Conservation (phyloP, 2,113 vertebrate species). For the Camelus dromedarius region DNA sequence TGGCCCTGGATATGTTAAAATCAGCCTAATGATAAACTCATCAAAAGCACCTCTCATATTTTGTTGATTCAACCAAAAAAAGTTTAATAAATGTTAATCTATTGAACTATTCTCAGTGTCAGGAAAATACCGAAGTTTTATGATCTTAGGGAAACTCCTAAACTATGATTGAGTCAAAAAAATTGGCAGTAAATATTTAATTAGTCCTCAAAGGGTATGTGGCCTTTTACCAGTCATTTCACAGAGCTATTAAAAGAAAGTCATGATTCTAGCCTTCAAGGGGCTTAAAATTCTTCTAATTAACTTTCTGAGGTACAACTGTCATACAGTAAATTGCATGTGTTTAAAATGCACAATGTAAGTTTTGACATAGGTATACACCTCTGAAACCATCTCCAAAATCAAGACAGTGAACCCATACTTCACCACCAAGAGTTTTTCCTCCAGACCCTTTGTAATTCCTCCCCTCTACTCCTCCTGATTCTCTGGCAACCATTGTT, state of each 20-base stretch:
- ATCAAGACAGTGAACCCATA: not conserved
- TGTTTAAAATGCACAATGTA: not conserved
- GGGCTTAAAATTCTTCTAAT: not conserved
- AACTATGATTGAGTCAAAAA: not conserved
- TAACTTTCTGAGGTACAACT: not conserved
- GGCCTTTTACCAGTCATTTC: slow-evolving; percentile 13
- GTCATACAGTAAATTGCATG: not conserved
- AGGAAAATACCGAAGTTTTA: not conserved
- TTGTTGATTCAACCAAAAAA: not conserved
- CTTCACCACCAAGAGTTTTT: not conserved
- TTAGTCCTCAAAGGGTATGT: not conserved
- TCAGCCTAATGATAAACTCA: not conserved
- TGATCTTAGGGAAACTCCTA: not conserved
- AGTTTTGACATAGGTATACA: not conserved
- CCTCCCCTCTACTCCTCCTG: not conserved
- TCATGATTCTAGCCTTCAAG: not conserved
- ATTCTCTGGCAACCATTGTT: not conserved
- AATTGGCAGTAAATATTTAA: slow-evolving; percentile 9
- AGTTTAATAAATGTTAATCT: not conserved
- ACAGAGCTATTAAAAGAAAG: not conserved
- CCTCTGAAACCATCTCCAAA: not conserved
- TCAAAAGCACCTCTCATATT: not conserved
- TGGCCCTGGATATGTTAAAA: not conserved
- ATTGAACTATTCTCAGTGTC: not conserved
- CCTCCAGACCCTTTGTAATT: not conserved